Evolutionary conservation across 2,888 invertebrate genomes (phyloP).

Genomic region (Atherix ibis): DNA sequence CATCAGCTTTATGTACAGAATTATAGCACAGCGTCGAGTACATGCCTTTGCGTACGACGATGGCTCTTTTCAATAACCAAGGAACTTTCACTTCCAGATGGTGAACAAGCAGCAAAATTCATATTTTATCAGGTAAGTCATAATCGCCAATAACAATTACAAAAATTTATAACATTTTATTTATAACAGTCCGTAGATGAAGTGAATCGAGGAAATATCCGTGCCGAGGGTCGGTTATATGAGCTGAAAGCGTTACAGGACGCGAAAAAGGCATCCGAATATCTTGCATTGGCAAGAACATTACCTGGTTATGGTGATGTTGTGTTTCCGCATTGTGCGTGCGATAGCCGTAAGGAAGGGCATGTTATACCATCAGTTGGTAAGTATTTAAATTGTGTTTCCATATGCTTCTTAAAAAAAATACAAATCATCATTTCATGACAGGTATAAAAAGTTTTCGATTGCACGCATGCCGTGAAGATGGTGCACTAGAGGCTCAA

Average conservation of each 20-base stretch:
- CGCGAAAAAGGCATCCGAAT: constrained; percentile 70
- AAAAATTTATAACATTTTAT: no score
- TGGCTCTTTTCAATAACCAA: constrained; percentile 70
- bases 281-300: constrained; percentile 66
- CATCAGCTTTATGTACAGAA: constrained; percentile 98
- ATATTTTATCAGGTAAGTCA: constrained; percentile 65
- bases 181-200: constrained; percentile 68
- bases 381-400: constrained; percentile 33
- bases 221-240: constrained; percentile 80
- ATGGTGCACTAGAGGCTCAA: constrained; percentile 61
- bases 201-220: constrained; percentile 83
- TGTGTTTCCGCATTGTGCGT: constrained; percentile 86
- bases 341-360: constrained; percentile 79
- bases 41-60: constrained; percentile 76
- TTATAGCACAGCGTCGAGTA: constrained; percentile 93
- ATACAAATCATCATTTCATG: not conserved
- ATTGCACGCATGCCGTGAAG: constrained; percentile 70
- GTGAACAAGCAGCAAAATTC: constrained; percentile 62
- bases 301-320: constrained; percentile 88
- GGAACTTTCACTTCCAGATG: constrained; percentile 48
- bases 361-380: constrained; percentile 67
- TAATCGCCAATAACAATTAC: not conserved
- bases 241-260: constrained; percentile 93
- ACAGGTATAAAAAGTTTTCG: constrained; percentile 47
- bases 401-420: not conserved